Conservation (phyloP, 1,140 invertebrate species). For the Drosophila bocki region DNA sequence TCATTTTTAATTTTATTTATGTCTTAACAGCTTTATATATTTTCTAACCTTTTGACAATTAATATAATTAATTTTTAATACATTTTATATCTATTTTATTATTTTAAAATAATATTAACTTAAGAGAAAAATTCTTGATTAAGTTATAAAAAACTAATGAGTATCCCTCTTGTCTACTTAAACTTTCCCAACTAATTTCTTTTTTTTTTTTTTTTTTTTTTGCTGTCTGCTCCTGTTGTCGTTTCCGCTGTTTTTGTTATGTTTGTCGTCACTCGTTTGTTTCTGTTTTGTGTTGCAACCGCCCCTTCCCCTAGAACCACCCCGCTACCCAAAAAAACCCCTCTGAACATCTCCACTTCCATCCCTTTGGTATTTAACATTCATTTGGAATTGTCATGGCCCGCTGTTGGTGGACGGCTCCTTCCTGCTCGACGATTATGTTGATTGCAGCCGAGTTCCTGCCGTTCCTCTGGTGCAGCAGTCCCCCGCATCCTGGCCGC, state of each 20-base stretch:
- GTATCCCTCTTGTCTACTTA: constrained; percentile 6
- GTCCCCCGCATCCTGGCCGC: constrained; percentile 39
- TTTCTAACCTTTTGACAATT: background rate
- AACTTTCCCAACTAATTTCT: constrained; percentile 20
- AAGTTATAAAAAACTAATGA: background rate
- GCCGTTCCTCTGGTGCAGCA: constrained; percentile 26
- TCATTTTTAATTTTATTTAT: too few relatives aligned
- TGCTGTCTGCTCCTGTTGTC: constrained; percentile 33
- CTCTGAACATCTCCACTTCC: constrained; percentile 12
- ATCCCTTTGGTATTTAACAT: constrained; percentile 73
- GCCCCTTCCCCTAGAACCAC: background rate
- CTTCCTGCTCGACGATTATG: constrained; percentile 79
- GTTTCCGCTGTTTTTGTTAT: constrained; percentile 62
- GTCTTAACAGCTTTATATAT: too few relatives aligned
- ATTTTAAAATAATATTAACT: background rate
- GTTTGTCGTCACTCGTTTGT: constrained; percentile 69
- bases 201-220: constrained; percentile 3
- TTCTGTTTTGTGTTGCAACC: constrained; percentile 47
- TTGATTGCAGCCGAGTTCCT: constrained; percentile 79
- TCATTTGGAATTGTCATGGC: constrained; percentile 80
- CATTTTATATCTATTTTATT: background rate
- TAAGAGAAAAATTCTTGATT: background rate
- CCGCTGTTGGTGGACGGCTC: constrained; percentile 54
- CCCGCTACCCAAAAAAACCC: background rate
- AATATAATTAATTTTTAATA: background rate